A percentile compares a stretch with the other conserved stretches of the same genome.
phyloP scores from a whole-genome alignment of 2,113 vertebrate genomes.

The Saimiri boliviensis region DNA sequence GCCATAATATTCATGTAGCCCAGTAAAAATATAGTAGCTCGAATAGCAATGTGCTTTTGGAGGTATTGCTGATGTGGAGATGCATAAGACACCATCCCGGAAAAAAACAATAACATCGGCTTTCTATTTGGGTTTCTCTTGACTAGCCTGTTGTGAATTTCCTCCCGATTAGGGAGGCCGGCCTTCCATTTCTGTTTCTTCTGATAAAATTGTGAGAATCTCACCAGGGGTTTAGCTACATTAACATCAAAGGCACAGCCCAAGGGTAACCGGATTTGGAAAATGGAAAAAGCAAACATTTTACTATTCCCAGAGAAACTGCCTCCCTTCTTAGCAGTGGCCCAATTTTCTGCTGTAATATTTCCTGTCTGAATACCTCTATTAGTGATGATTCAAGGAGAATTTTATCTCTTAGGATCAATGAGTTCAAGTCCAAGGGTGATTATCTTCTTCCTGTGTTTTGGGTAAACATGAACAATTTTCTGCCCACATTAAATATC shows the following conservation, averaged over 20 bases:
- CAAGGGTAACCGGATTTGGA: constrained; percentile 56
- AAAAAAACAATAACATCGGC: neutral
- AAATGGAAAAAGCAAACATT: constrained; percentile 38
- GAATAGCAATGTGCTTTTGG: neutral
- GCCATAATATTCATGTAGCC: neutral
- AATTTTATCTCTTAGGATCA: neutral
- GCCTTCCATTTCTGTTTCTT: constrained; percentile 10
- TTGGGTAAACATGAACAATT: neutral
- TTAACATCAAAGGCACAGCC: constrained; percentile 73
- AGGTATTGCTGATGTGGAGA: neutral
- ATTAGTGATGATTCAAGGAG: neutral
- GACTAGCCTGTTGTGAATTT: neutral
- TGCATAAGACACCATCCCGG: rapidly evolving
- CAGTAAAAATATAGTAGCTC: neutral
- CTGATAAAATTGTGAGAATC: constrained; percentile 64
- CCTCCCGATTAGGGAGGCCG: neutral
- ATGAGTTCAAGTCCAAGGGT: neutral
- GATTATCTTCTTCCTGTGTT: neutral
- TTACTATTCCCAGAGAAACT: neutral
- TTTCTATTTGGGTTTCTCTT: rapidly evolving
- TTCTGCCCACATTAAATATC: neutral
- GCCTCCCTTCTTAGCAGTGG: neutral
- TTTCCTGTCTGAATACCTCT: neutral
- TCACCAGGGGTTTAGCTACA: constrained; percentile 34
- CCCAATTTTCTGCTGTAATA: neutral